A percentile compares a stretch with the other conserved stretches of the same genome.
Evolutionary conservation across 2,888 invertebrate species (phyloP).

Genomic region (Drosophila falleni): DNA sequence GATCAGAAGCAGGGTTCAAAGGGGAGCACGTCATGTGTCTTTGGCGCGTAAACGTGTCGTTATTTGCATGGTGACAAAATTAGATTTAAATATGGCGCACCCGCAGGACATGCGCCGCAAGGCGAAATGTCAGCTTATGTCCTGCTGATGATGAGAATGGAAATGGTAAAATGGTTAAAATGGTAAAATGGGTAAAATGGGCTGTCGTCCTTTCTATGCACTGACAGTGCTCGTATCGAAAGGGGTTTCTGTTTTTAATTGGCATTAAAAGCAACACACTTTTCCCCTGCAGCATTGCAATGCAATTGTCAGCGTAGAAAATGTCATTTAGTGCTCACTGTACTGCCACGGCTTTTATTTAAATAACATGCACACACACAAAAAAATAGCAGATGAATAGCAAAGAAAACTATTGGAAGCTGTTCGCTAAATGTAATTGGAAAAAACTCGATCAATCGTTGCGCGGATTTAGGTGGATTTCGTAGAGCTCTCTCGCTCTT

Average conservation of each 20-base stretch:
- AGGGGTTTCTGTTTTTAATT: conserved; percentile 46
- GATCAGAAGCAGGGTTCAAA: neutral
- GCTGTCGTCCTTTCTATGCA: conserved; percentile 42
- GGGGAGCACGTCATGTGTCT: conserved; percentile 43
- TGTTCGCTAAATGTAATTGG: conserved; percentile 47
- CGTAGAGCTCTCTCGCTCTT: neutral
- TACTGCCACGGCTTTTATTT: conserved; percentile 17
- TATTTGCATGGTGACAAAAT: conserved; percentile 76
- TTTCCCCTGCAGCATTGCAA: conserved; percentile 9
- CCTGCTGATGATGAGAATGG: conserved; percentile 55
- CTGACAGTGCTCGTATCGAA: neutral
- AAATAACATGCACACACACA: conserved; percentile 18
- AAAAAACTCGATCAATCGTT: conserved; percentile 46
- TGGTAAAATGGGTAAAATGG: conserved; percentile 42
- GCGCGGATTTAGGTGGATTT: conserved; percentile 27
- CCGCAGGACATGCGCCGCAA: conserved; percentile 39
- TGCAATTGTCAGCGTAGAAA: conserved; percentile 3
- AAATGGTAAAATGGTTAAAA: neutral
- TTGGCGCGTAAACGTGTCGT: conserved; percentile 60
- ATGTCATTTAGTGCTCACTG: conserved; percentile 1
- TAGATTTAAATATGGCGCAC: conserved; percentile 79
- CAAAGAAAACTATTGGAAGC: conserved; percentile 16
- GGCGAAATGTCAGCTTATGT: conserved; percentile 75
- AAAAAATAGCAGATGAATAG: conserved; percentile 7
- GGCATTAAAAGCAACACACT: conserved; percentile 30